phyloP scores from a whole-genome alignment of 2,113 vertebrate genomes.

The Halcyon malimbica region DNA sequence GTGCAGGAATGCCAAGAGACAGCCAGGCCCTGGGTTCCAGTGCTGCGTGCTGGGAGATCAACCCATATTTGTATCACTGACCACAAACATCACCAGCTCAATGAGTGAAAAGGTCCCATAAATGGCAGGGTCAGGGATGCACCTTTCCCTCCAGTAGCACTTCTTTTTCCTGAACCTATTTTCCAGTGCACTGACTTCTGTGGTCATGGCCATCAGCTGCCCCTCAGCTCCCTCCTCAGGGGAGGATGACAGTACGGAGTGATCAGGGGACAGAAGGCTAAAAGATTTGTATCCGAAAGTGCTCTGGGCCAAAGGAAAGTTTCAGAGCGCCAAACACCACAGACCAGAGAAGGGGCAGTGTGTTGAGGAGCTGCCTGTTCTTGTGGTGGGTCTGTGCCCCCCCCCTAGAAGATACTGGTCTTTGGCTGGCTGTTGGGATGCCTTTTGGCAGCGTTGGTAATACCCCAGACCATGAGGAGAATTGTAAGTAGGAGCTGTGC shows the following conservation, averaged over 20 bases:
- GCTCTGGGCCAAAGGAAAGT: background rate
- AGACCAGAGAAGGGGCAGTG: background rate
- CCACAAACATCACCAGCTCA: background rate
- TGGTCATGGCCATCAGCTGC: background rate
- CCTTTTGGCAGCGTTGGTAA: background rate
- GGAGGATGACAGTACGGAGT: background rate
- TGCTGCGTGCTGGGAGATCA: background rate
- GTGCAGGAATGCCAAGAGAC: background rate
- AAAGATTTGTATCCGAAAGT: background rate
- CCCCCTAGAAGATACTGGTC: background rate
- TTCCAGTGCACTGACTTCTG: background rate
- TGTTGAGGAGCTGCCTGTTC: background rate
- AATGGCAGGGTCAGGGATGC: background rate
- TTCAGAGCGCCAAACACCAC: background rate
- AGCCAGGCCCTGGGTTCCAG: background rate
- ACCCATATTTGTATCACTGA: background rate
- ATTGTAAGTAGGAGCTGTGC: background rate
- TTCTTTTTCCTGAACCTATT: background rate
- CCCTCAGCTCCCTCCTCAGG: background rate
- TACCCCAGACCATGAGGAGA: background rate
- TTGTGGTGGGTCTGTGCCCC: background rate
- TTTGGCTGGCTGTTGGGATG: background rate
- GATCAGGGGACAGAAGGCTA: background rate
- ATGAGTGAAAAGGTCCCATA: background rate
- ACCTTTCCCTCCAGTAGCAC: background rate